Conservation (phyloP, 1,140 invertebrate species). For the Zaprionus kolodkinae region DNA sequence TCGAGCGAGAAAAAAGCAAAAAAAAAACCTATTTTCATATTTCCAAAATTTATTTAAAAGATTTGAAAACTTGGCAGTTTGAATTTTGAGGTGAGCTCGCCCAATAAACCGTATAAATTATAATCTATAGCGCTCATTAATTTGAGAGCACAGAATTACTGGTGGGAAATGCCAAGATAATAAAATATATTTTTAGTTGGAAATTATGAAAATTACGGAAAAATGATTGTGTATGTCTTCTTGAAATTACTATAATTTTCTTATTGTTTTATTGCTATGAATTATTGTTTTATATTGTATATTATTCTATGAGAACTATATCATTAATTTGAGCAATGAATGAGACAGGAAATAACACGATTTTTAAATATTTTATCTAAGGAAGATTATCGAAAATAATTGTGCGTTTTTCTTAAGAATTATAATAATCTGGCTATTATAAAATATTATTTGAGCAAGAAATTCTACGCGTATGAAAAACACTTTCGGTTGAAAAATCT, state of each 20-base stretch:
- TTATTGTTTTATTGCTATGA: neutral
- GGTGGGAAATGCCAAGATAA: neutral
- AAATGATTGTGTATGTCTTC: neutral
- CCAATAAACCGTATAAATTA: neutral
- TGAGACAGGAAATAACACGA: too few species aligned
- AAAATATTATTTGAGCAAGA: too few species aligned
- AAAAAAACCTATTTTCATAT: neutral
- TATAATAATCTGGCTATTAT: too few species aligned
- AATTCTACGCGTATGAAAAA: too few species aligned
- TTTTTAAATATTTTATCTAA: too few species aligned
- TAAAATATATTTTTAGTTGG: neutral
- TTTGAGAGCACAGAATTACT: neutral
- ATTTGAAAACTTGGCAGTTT: neutral
- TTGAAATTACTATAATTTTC: neutral
- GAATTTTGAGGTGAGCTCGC: neutral
- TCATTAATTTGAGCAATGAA: too few species aligned
- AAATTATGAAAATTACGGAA: neutral
- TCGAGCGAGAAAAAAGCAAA: neutral
- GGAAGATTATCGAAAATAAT: too few species aligned
- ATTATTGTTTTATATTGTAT: neutral
- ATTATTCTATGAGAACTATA: neutral
- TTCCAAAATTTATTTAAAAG: neutral
- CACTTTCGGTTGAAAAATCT: too few species aligned
- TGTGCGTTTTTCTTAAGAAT: too few species aligned
- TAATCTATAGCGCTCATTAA: slow-evolving; percentile 1